Base-by-base conservation (phyloP, 2,888 invertebrate species). In the Clistopyga incitator region DNA sequence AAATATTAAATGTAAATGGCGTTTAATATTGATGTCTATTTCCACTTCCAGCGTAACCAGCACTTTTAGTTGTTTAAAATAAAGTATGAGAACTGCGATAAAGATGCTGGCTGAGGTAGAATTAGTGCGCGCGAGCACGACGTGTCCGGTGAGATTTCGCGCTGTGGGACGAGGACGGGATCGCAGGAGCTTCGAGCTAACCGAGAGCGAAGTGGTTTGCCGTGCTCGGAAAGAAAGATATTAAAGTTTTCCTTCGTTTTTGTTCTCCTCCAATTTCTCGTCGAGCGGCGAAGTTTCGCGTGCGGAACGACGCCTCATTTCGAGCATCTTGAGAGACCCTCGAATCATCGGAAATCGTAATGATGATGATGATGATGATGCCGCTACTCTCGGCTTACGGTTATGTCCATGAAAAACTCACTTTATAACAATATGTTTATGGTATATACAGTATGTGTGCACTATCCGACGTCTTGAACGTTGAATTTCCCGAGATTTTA, bases 201-300 rank as follows among this genome's bases (percentile, higher is more conserved):
- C 67, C 50, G 47, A 54, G 77, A 74, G 29, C 81, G 74, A 75
- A 84, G 84, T 81, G 84, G 78, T 84, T 84, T 84, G 70, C 78
- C 81, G 78, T 81, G 74, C 81, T 84, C 75, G 70, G 84, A 78
- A 84, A 84, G 81, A 84, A 84, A 78, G 84, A 84, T 84, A 84
- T 84, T 84, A 84, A 84, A 84, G 80, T 81, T 81, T 84, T 83
- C 81, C 75, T 42, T 82, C 81, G 67, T 72, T 75, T 85, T 80
- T 82, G 54, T 70, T 76, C 59, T 52, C 77, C 76, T 72, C 47
- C 74, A 47, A 65, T 68, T 70, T 54, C 50, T 78, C 75, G 56
- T 75, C 50, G 52, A n/a, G 50, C 1, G 47, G 45, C 76, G 38
- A 79, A 84, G 75, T 84, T 84, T 78, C 65, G 75, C 78, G 78